Evolutionary conservation across 2,888 invertebrate species (phyloP).

Genomic region (Amphipyra berbera): DNA sequence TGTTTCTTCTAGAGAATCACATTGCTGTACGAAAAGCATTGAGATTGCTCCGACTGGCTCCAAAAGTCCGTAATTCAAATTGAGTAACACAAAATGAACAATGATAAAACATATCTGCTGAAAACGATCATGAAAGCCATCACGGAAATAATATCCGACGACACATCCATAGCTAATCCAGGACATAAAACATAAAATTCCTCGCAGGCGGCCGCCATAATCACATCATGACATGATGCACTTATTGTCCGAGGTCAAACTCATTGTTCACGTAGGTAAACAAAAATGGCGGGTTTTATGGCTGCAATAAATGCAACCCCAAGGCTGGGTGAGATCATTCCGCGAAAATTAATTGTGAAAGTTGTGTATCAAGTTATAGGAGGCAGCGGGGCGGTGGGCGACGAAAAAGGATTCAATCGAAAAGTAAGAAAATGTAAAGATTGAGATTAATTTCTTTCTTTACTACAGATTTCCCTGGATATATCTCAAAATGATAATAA

Average conservation of each 20-base stretch:
- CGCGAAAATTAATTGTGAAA: slow-evolving; percentile 71
- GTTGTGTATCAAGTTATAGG: slow-evolving; percentile 50
- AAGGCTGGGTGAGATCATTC: slow-evolving; percentile 76
- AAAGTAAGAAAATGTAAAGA: too few relatives aligned
- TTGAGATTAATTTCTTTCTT: too few relatives aligned
- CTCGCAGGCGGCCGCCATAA: slow-evolving; percentile 19
- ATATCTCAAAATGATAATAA: too few relatives aligned
- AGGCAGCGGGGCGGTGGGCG: slow-evolving; percentile 35
- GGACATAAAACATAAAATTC: slow-evolving; percentile 17
- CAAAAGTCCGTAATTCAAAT: too few relatives aligned
- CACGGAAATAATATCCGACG: not conserved
- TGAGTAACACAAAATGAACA: too few relatives aligned
- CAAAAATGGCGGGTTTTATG: slow-evolving; percentile 69
- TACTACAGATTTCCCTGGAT: too few relatives aligned
- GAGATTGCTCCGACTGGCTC: too few relatives aligned
- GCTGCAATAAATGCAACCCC: slow-evolving; percentile 66
- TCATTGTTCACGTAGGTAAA: slow-evolving; percentile 57
- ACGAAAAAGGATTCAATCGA: not conserved
- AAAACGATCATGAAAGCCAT: too few relatives aligned
- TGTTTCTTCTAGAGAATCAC: too few relatives aligned
- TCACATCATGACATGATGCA: slow-evolving; percentile 32
- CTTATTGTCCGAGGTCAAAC: slow-evolving; percentile 42
- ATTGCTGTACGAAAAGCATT: too few relatives aligned
- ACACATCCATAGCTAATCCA: slow-evolving; percentile 5
- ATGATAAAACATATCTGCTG: too few relatives aligned